Evolutionary conservation across 64 coral and sea anemone species (phyloP).

Genomic region (Orbicella faveolata): DNA sequence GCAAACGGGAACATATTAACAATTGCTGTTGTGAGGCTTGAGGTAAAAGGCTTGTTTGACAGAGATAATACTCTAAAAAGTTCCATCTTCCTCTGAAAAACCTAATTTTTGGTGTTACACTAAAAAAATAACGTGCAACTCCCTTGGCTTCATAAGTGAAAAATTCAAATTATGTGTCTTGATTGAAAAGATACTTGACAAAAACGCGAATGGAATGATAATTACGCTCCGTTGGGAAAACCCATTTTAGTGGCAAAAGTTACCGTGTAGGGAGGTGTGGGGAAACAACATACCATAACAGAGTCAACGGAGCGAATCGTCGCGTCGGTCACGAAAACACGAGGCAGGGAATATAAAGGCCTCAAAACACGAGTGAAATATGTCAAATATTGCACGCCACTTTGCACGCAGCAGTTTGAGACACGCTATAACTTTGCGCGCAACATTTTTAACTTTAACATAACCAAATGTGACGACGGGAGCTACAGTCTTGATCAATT

Average conservation of each 20-base stretch:
- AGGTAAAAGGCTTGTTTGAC: not conserved
- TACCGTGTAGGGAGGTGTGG: not conserved
- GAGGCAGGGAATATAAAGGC: too few relatives aligned
- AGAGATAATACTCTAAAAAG: not conserved
- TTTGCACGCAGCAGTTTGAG: too few relatives aligned
- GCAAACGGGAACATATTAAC: not conserved
- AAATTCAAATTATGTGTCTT: constrained; percentile 1
- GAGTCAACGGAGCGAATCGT: too few relatives aligned
- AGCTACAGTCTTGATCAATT: too few relatives aligned
- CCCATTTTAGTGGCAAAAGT: not conserved
- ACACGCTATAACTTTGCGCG: too few relatives aligned
- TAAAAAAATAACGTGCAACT: not conserved
- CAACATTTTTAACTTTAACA: too few relatives aligned
- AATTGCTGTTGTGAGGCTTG: not conserved
- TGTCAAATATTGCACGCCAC: too few relatives aligned
- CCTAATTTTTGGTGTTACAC: not conserved
- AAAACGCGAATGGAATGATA: not conserved
- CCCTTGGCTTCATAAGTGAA: not conserved
- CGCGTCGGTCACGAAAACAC: too few relatives aligned
- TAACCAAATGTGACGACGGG: too few relatives aligned
- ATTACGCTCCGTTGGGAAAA: not conserved
- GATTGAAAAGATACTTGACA: not conserved
- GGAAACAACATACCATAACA: not conserved
- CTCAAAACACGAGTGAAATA: too few relatives aligned
- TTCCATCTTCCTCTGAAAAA: not conserved